These are phyloP conservation scores for Pristionchus pacificus DNA, from an alignment of 1,140 invertebrate genomes.

Conservation along the genomic window DNA sequence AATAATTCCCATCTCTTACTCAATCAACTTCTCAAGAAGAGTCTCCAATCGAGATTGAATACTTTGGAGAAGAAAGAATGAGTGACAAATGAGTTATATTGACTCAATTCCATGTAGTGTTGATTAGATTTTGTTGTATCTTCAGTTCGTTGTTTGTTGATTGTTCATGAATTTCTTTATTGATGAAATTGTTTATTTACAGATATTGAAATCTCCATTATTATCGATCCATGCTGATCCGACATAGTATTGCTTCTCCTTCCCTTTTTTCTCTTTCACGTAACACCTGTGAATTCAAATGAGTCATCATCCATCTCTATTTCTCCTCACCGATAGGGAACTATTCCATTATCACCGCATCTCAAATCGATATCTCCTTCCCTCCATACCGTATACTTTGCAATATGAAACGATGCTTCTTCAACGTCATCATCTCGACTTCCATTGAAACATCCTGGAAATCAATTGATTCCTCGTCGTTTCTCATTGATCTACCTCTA, in stretches of 20 bases:
- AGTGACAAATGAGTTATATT: neutral
- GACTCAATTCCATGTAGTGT: neutral
- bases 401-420: neutral
- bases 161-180: neutral
- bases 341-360: neutral
- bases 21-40: constrained; percentile 11
- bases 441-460: neutral
- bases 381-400: neutral
- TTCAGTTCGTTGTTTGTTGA: neutral
- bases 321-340: neutral
- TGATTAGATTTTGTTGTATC: neutral
- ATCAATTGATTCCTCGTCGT: neutral
- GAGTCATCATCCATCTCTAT: neutral
- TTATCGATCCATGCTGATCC: neutral
- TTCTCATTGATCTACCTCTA: neutral
- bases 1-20: constrained; percentile 24
- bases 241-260: neutral
- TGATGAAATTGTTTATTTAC: neutral
- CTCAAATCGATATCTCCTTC: neutral
- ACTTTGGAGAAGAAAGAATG: neutral
- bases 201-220: neutral
- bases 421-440: neutral
- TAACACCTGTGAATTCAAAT: neutral
- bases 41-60: neutral
- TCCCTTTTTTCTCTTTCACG: neutral